Base-by-base conservation (phyloP, 2,113 vertebrate genomes). In the Tinamus guttatus region DNA sequence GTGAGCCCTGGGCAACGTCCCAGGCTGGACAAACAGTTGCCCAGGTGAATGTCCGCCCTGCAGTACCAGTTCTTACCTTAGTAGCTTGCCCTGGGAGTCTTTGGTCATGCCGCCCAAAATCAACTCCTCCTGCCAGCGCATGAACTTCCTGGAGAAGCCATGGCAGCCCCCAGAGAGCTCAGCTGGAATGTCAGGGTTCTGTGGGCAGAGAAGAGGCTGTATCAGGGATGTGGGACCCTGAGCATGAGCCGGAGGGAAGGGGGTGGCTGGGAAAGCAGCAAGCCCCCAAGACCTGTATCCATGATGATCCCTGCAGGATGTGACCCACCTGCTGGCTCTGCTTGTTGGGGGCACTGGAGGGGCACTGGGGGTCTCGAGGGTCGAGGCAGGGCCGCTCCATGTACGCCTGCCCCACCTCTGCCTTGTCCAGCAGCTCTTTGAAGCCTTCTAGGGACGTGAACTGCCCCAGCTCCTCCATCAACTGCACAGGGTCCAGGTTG, bases 111-210 rank as follows among this genome's bases (percentile, higher is more conserved):
- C 99, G 0, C 99, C 99, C 82, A 99, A 97, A 97, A 99, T 98
- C 97, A 99, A 96, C 95, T 99, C 99, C 97, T 99, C 99, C 96
- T 99, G 99, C 99, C 99, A 99, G 97, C 99, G 99, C 99, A 99
- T 99, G 97, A 99, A 99, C 97, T 99, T 99, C 98, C 98, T 98
- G 95, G 99, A 99, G 97, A 99, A 99, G 96, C 99, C 99, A 2
- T 99, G 98, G 96, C 99, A 99, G 98, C 99, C 99, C 8, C 99
- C 98, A 0, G 98, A 98, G 90, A 99, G 98, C 76, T 98, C 98
- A 0, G 96, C 97, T 0, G 98, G 97, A 95, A 99, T 98, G 93
- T 98, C 97, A 1, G 98, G 99, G 96, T 94, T 98, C 99, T 99
- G 96, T 11, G 47, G 62, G 27, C 8, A 8, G 51, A 79, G 60